Evolutionary conservation across 2,797 vertebrate genomes (phyloP), one percentile per base, ranked within the genome.

Genomic region (Mergus octosetaceus): DNA sequence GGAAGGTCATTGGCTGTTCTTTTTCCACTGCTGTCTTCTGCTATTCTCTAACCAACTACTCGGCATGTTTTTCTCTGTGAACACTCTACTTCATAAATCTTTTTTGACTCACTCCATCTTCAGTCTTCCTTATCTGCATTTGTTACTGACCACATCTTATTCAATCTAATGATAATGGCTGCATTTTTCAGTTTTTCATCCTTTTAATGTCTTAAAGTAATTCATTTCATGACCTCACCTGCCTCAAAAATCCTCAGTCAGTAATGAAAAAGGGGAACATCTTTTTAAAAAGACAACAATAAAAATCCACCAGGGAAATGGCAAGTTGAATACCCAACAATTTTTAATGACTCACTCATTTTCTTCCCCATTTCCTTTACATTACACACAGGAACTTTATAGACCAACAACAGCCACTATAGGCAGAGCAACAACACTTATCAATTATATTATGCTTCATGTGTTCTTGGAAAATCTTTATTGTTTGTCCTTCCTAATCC

Each of bases 291-390:
- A 91, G 36, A 43, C 2, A 1, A 62, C 57, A 64, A 22, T 57
- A 76, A 91, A 95, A 94, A 83, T 39, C 54, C 89, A 91, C 60
- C 15, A 89, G 45, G 65, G 78, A 95, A 56, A 94, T 36, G 47
- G 69, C 53, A 93, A 62, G 77, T n/a, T 89, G 66, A 92, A 94
- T 93, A 22, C 27, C 32, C 58, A 89, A 68, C 56, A 93, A 76
- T 56, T 94, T 94, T 91, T 93, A 96, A 91, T 41, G 60, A 92
- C 65, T 76, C 74, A n/a, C 39, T 96, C n/a, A 88, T 95, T 97
- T 96, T 96, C 94, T 53, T 95, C 19, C 76, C 89, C 78, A 93
- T 96, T 97, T 96, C 78, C 74, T 96, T 95, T 85, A 93, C 51
- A 78, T 84, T 89, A 87, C 87, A 79, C 80, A 43, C 27, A 73